These are phyloP conservation scores for Melieria crassipennis DNA, from an alignment of 2,888 invertebrate species.

Conservation along the genomic window DNA sequence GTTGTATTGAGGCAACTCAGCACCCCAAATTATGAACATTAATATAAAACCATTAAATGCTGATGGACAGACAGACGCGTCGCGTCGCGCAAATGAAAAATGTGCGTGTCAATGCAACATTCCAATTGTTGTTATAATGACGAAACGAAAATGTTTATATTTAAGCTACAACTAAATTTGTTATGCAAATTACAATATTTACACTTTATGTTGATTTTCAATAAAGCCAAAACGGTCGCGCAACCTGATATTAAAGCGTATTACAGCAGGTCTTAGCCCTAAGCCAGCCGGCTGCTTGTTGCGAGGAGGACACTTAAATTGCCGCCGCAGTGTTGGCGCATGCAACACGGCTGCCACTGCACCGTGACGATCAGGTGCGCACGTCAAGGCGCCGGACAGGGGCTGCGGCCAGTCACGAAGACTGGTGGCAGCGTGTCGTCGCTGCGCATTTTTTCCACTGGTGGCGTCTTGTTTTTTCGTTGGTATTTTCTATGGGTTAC, in stretches of 20 bases:
- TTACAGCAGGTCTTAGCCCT: not conserved
- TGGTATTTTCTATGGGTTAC: not conserved
- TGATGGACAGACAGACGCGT: not conserved
- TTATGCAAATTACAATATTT: conserved; percentile 30
- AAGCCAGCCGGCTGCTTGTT: not conserved
- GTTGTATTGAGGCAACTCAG: not conserved
- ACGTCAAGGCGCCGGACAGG: no score
- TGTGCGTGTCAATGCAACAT: conserved; percentile 18
- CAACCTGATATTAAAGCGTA: not conserved
- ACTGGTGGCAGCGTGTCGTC: not conserved
- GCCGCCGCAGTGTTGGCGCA: no score
- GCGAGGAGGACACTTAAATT: no score
- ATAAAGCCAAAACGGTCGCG: conserved; percentile 9
- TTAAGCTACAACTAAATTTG: not conserved
- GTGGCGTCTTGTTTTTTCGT: not conserved
- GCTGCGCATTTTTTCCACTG: conserved; percentile 37
- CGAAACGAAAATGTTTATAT: conserved; percentile 9
- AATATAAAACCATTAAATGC: conserved; percentile 22
- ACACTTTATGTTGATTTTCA: conserved; percentile 25
- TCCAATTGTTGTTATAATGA: not conserved
- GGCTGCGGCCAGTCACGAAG: no score
- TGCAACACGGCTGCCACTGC: conserved; percentile 24
- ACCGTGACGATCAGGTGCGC: no score
- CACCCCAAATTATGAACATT: not conserved
- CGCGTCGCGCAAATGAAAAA: not conserved